Evolutionary conservation across 2,797 vertebrate species (phyloP).

Genomic region (Gallinago solitaria): DNA sequence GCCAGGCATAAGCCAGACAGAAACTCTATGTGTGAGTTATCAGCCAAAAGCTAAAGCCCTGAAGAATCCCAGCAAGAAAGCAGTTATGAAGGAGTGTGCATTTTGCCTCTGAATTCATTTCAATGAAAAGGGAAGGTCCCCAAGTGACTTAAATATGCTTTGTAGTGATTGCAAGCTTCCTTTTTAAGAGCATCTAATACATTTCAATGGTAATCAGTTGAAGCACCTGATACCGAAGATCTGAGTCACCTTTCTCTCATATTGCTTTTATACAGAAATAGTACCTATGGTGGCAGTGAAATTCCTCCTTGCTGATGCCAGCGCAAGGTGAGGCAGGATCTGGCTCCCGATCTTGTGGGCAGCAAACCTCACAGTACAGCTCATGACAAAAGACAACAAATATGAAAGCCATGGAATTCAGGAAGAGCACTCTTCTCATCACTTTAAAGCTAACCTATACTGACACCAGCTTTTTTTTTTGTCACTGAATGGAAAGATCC

Average conservation of each 20-base stretch:
- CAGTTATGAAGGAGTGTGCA: background rate
- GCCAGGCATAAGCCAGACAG: background rate
- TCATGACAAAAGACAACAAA: background rate
- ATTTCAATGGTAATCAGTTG: background rate
- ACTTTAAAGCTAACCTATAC: background rate
- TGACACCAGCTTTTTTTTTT: background rate
- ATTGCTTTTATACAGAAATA: background rate
- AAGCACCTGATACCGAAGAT: background rate
- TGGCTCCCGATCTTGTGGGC: rapidly evolving
- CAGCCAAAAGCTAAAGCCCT: background rate
- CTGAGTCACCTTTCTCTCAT: background rate
- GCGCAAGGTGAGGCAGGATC: background rate
- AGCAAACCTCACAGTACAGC: background rate
- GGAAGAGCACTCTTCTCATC: background rate
- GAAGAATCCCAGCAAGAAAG: background rate
- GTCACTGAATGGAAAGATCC: background rate
- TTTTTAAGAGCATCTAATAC: background rate
- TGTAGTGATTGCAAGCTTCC: background rate
- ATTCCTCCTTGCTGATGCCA: background rate
- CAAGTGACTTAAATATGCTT: background rate
- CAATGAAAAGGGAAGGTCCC: background rate
- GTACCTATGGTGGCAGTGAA: background rate
- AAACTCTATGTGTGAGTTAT: background rate
- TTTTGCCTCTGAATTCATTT: background rate
- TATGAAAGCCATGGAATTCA: background rate